Evolutionary conservation across 2,113 vertebrate species (phyloP), one percentile per base, ranked within the genome.

Genomic region (Ornithorhynchus anatinus): DNA sequence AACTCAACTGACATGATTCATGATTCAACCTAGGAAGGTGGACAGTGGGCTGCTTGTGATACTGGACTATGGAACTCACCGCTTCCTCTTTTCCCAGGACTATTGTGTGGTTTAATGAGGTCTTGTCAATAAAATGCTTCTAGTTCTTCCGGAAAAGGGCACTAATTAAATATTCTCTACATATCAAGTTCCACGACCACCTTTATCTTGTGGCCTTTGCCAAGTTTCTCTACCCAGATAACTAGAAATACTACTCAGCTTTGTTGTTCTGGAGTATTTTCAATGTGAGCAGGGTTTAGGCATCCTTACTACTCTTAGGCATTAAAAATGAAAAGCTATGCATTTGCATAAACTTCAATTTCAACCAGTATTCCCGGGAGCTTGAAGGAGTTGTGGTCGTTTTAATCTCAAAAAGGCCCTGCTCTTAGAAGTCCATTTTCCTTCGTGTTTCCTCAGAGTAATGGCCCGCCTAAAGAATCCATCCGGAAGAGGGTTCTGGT

Each of bases 241-340:
- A n/a, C n/a, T n/a, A n/a, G n/a, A n/a, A n/a, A n/a, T n/a, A n/a
- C n/a, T n/a, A 15, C 13, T 47, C 23, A 11, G 1, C 3, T 0
- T 6, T 14, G 23, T 0, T 15, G 2, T 17, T 39, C 25, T 6
- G 17, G 10, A 2, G 2, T 16, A 23, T n/a, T n/a, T n/a, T n/a
- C n/a, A n/a, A n/a, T n/a, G n/a, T n/a, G n/a, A n/a, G n/a, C n/a
- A n/a, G n/a, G n/a, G n/a, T n/a, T n/a, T n/a, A n/a, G n/a, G n/a
- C n/a, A n/a, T 22, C 10, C 8, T 3, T 37, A 4, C 33, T 19
- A 42, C 13, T 11, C 53, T 62, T 50, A 5, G 27, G 14, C 25
- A 56, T 47, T 9, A 60, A 44, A 33, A 45, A 50, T 47, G 17
- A 50, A 62, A 60, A 7, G 5, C 27, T 51, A 4, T 47, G 1